These are phyloP conservation scores for Mus pahari DNA, from an alignment of 2,113 vertebrate genomes.

Conservation along the genomic window DNA sequence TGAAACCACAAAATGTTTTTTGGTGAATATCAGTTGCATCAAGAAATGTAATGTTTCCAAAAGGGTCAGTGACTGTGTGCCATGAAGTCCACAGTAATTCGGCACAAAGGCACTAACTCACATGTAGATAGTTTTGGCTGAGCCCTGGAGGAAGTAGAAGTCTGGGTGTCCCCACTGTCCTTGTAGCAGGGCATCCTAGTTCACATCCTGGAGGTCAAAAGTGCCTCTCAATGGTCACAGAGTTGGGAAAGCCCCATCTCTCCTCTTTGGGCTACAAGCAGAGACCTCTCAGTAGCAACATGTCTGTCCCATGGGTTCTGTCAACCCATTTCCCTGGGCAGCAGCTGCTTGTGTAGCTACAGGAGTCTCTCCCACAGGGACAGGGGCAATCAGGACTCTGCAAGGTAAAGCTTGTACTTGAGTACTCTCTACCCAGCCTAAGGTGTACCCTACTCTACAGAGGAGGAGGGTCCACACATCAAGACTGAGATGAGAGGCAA, in stretches of 20 bases:
- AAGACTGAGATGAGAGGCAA: neutral
- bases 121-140: neutral
- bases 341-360: neutral
- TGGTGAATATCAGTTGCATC: neutral
- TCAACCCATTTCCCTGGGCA: neutral
- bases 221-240: no score
- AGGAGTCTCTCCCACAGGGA: neutral
- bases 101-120: no score
- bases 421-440: neutral
- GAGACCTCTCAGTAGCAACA: neutral
- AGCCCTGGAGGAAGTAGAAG: neutral
- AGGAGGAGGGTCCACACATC: neutral
- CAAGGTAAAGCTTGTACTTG: neutral
- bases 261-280: neutral
- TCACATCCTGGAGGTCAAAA: neutral
- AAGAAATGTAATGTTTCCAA: neutral
- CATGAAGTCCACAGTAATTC: neutral
- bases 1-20: neutral
- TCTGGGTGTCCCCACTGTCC: neutral
- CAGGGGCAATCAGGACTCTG: neutral
- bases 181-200: neutral
- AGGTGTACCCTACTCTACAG: neutral
- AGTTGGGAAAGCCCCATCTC: neutral
- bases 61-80: no score
- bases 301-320: neutral